phyloP scores from a whole-genome alignment of 2,113 vertebrate genomes.

The Ceratotherium simum region DNA sequence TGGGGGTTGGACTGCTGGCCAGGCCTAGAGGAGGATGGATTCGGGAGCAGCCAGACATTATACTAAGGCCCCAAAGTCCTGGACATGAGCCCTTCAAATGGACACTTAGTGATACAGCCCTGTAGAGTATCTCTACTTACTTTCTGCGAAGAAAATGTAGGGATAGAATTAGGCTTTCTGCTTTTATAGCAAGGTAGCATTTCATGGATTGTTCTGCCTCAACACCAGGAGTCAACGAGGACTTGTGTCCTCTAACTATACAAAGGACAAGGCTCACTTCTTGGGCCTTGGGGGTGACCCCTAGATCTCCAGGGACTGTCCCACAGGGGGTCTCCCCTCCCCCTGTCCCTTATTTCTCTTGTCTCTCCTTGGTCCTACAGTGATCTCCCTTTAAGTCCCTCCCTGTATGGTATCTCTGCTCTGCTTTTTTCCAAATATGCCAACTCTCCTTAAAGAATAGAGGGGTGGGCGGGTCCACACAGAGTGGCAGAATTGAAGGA shows the following conservation, averaged over 20 bases:
- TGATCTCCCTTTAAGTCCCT: not conserved
- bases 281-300: not conserved
- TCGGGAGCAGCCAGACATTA: not conserved
- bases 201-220: not conserved
- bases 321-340: not conserved
- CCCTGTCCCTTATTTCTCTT: not conserved
- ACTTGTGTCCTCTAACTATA: not conserved
- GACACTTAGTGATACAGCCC: not conserved
- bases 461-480: fast-evolving
- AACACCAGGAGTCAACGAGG: not conserved
- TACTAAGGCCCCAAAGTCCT: not conserved
- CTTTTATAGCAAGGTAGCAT: not conserved
- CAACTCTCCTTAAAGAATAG: not conserved
- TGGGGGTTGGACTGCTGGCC: not conserved
- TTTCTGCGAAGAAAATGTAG: not conserved
- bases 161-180: not conserved
- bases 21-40: not conserved
- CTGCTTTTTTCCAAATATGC: not conserved
- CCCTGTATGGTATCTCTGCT: not conserved
- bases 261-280: not conserved
- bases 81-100: not conserved
- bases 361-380: not conserved
- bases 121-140: not conserved
- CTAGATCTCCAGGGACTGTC: not conserved
- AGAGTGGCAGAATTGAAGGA: not conserved